Evolutionary conservation across 2,797 vertebrate species (phyloP).

Genomic region (Rhinophrynus dorsalis): DNA sequence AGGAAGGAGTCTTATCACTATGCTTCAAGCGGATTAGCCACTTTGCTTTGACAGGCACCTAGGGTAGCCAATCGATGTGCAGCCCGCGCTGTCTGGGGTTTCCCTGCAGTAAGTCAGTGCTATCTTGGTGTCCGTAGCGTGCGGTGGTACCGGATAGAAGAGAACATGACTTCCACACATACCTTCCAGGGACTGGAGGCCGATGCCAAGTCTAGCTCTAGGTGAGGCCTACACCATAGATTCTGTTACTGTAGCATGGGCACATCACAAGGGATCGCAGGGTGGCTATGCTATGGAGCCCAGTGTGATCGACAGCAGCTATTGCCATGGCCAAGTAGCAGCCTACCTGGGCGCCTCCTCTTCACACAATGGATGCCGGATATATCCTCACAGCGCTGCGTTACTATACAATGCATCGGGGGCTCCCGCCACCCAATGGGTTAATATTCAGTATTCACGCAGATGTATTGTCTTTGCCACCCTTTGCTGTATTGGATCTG

Average conservation of each 20-base stretch:
- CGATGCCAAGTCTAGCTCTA: constrained; percentile 75
- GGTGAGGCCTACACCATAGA: constrained; percentile 70
- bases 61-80: accelerated
- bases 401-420: no score
- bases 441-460: no score
- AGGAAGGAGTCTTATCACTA: not conserved
- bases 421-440: no score
- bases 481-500: no score
- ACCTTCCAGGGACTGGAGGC: constrained; percentile 77
- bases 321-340: no score
- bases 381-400: no score
- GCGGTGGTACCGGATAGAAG: not conserved
- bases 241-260: no score
- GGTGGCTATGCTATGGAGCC: not conserved
- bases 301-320: no score
- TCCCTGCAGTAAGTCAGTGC: not conserved
- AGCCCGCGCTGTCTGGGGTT: not conserved
- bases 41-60: accelerated
- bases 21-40: constrained; percentile 20
- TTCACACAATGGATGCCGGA: no score
- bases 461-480: no score
- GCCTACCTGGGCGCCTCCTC: no score
- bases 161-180: constrained; percentile 76
- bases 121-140: not conserved
- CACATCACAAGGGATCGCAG: not conserved